Evolutionary conservation across 2,113 vertebrate species (phyloP).

Genomic region (Illadopsis cleaveri): DNA sequence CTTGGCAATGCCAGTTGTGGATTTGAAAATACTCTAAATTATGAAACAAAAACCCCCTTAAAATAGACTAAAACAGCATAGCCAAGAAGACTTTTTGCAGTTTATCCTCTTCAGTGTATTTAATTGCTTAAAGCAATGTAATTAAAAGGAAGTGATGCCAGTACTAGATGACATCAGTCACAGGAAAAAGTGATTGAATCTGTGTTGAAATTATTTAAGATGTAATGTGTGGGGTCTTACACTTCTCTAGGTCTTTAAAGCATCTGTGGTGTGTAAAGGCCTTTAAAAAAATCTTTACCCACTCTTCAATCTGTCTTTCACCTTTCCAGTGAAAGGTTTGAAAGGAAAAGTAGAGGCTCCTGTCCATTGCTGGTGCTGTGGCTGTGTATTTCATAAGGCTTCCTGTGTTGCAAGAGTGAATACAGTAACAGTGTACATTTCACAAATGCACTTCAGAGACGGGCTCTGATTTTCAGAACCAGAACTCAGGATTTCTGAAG

Average conservation of each 20-base stretch:
- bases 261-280: background rate
- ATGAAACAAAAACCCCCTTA: background rate
- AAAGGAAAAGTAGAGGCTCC: background rate
- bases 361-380: background rate
- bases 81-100: constrained; percentile 25
- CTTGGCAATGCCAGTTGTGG: constrained; percentile 38
- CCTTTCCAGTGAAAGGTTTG: background rate
- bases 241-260: background rate
- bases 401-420: background rate
- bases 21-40: constrained; percentile 58
- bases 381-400: background rate
- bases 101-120: background rate
- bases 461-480: background rate
- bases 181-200: constrained; percentile 55
- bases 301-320: background rate
- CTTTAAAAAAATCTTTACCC: background rate
- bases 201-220: constrained; percentile 13
- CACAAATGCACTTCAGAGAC: background rate
- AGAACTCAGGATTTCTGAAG: background rate
- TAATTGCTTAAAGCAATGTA: constrained; percentile 31
- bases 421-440: background rate
- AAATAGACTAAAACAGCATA: constrained; percentile 43
- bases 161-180: constrained; percentile 30
- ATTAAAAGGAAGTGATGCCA: constrained; percentile 47
- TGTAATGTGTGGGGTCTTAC: background rate